A percentile compares a stretch with the other conserved stretches of the same genome.
phyloP scores from a whole-genome alignment of 2,113 vertebrate species.

The human (Homo sapiens) region DNA sequence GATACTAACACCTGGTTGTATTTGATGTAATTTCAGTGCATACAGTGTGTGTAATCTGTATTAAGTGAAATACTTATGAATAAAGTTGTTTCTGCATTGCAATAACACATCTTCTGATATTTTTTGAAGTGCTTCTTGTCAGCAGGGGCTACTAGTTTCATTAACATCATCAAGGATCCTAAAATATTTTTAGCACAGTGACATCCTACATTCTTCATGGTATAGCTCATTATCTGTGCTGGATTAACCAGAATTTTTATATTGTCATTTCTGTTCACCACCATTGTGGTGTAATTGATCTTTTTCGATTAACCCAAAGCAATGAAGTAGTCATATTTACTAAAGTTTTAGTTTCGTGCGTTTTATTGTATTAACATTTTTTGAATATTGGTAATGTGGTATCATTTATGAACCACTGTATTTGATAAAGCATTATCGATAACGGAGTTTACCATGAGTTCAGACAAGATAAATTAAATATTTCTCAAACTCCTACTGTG shows the following conservation, averaged over 20 bases:
- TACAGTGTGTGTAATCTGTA: not conserved
- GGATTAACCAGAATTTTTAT: not conserved
- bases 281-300: not conserved
- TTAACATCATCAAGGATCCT: not conserved
- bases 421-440: not conserved
- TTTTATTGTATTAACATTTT: not conserved
- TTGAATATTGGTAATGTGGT: not conserved
- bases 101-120: slow-evolving; percentile 45
- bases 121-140: slow-evolving; percentile 30
- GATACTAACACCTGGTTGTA: not conserved
- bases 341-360: not conserved
- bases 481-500: not conserved
- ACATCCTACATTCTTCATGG: not conserved
- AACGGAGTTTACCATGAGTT: not conserved
- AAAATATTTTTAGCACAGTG: slow-evolving; percentile 32
- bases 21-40: slow-evolving; percentile 15
- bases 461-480: not conserved
- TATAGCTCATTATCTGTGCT: not conserved
- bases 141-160: not conserved
- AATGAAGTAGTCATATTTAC: not conserved
- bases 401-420: not conserved
- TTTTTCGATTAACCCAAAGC: not conserved
- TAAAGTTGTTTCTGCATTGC: slow-evolving; percentile 49
- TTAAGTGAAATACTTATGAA: slow-evolving; percentile 37
- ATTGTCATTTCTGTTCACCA: not conserved